phyloP scores from a whole-genome alignment of 2,888 invertebrate genomes.

The Leuctra nigra region DNA sequence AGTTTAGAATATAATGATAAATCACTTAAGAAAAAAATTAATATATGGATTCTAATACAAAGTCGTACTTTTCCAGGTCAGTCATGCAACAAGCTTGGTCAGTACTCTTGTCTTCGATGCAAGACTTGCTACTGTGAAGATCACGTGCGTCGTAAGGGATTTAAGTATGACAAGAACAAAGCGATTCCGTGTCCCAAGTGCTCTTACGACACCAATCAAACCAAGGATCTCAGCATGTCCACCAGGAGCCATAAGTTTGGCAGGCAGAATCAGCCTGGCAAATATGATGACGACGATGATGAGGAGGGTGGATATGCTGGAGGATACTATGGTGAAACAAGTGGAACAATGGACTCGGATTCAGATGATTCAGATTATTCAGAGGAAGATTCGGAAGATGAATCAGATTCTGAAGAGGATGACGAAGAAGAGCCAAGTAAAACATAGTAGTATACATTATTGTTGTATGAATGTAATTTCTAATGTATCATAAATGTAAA shows the following conservation, averaged over 20 bases:
- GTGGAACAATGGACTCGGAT: constrained; percentile 32
- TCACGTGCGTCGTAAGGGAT: constrained; percentile 86
- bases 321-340: constrained; percentile 33
- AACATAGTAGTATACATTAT: constrained; percentile 22
- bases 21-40: too few relatives aligned
- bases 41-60: too few relatives aligned
- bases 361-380: constrained; percentile 30
- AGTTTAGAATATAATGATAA: too few relatives aligned
- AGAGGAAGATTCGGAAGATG: constrained; percentile 28
- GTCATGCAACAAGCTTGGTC: constrained; percentile 90
- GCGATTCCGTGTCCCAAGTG: constrained; percentile 91
- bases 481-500: too few relatives aligned
- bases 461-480: too few relatives aligned
- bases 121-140: constrained; percentile 96
- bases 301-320: constrained; percentile 36
- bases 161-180: constrained; percentile 79
- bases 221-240: constrained; percentile 93
- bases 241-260: constrained; percentile 86
- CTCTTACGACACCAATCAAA: constrained; percentile 84
- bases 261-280: constrained; percentile 62
- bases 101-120: constrained; percentile 92
- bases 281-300: constrained; percentile 56
- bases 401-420: constrained; percentile 30
- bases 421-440: constrained; percentile 28
- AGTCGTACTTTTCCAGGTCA: too few relatives aligned